Evolutionary conservation across 1,140 invertebrate genomes (phyloP).

Genomic region (Drosophila ananassae): DNA sequence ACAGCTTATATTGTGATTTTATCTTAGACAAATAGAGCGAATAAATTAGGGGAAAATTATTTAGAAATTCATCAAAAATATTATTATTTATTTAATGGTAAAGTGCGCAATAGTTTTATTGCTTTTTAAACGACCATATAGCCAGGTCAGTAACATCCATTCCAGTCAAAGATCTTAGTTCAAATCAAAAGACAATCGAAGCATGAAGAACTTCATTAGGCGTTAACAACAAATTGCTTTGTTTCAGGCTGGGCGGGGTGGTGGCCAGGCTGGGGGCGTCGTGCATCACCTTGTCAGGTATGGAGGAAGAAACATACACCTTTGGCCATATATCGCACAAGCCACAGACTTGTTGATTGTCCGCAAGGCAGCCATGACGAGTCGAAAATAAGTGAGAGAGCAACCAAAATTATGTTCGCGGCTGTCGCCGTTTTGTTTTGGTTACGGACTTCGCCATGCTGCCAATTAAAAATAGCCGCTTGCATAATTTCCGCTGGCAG

Average conservation of each 20-base stretch:
- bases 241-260: conserved; percentile 23
- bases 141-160: conserved; percentile 4
- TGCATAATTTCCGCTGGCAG: conserved; percentile 59
- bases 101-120: not conserved
- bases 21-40: too few species aligned
- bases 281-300: conserved; percentile 11
- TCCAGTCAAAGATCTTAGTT: conserved; percentile 14
- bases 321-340: conserved; percentile 10
- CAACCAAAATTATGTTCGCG: conserved; percentile 34
- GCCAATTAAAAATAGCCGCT: conserved; percentile 64
- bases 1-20: too few species aligned
- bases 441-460: conserved; percentile 61
- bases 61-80: too few species aligned
- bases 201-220: conserved; percentile 49
- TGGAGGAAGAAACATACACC: conserved; percentile 1
- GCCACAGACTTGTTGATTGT: conserved; percentile 33
- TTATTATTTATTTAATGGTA: too few species aligned
- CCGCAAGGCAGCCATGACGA: conserved; percentile 46
- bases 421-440: conserved; percentile 67
- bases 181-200: conserved; percentile 22
- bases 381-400: conserved; percentile 37
- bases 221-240: conserved; percentile 37
- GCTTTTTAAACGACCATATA: not conserved
- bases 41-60: too few species aligned
- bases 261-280: not conserved